Evolutionary conservation across 2,888 invertebrate genomes (phyloP).

Genomic region (Microctonus hyperodae): DNA sequence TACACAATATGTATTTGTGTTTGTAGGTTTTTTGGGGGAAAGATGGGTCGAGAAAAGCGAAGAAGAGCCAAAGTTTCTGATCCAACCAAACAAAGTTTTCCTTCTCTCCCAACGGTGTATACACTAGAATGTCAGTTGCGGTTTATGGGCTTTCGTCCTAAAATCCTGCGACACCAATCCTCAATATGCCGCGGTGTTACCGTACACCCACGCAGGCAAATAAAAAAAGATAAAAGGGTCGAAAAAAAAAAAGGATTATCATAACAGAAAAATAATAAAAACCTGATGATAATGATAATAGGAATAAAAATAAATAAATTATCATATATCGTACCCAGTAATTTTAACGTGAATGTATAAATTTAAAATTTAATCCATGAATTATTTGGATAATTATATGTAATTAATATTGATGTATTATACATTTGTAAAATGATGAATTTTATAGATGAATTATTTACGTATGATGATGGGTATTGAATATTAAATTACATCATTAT

Average conservation of each 20-base stretch:
- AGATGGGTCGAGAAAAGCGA: conserved; percentile 10
- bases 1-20: no score
- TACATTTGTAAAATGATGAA: no score
- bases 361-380: no score
- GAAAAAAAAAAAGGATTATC: no score
- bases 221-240: background rate
- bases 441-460: background rate
- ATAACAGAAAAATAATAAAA: no score
- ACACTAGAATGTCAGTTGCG: conserved; percentile 25
- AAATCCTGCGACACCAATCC: conserved; percentile 10
- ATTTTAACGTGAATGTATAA: no score
- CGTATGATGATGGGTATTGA: no score
- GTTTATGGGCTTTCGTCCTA: conserved; percentile 23
- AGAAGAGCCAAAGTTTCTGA: conserved; percentile 33
- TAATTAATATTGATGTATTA: no score
- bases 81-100: conserved; percentile 32
- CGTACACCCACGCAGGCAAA: background rate
- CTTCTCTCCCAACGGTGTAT: conserved; percentile 20
- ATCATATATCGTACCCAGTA: no score
- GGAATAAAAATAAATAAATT: no score
- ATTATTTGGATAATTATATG: no score
- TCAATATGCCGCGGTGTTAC: background rate
- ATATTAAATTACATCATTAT: background rate
- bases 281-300: no score
- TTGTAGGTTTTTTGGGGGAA: background rate